Conservation (phyloP, 1,140 invertebrate genomes). For the Delia radicum region DNA sequence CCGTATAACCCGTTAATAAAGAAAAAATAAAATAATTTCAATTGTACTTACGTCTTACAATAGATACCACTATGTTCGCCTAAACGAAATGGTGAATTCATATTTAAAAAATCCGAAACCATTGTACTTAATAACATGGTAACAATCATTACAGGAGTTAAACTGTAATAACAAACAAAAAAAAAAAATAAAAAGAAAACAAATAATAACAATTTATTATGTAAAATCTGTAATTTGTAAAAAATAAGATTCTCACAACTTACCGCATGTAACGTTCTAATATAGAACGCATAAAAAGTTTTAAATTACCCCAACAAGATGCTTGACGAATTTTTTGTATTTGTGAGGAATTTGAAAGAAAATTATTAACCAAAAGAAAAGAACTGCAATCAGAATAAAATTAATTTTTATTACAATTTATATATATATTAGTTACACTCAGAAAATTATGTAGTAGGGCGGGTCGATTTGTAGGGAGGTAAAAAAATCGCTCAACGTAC, state of each 20-base stretch:
- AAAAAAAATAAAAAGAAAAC: neutral
- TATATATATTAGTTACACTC: too few species aligned
- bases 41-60: conserved; percentile 37
- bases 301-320: conserved; percentile 26
- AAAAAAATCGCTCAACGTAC: too few species aligned
- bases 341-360: conserved; percentile 25
- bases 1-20: neutral
- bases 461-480: too few species aligned
- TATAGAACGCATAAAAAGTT: conserved; percentile 25
- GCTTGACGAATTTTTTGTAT: conserved; percentile 16
- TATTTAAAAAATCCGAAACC: conserved; percentile 29
- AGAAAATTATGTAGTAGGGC: too few species aligned
- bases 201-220: neutral
- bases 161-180: conserved; percentile 26
- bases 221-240: too few species aligned
- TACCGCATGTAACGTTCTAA: conserved; percentile 33
- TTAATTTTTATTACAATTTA: neutral
- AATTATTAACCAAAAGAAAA: conserved; percentile 32
- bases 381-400: conserved; percentile 16
- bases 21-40: neutral
- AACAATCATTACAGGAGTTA: conserved; percentile 36
- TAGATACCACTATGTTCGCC: conserved; percentile 30
- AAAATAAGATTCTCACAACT: neutral
- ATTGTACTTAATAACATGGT: conserved; percentile 31
- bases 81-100: conserved; percentile 37